Conservation (phyloP, 2,888 invertebrate genomes). For the Eupsilia transversa region DNA sequence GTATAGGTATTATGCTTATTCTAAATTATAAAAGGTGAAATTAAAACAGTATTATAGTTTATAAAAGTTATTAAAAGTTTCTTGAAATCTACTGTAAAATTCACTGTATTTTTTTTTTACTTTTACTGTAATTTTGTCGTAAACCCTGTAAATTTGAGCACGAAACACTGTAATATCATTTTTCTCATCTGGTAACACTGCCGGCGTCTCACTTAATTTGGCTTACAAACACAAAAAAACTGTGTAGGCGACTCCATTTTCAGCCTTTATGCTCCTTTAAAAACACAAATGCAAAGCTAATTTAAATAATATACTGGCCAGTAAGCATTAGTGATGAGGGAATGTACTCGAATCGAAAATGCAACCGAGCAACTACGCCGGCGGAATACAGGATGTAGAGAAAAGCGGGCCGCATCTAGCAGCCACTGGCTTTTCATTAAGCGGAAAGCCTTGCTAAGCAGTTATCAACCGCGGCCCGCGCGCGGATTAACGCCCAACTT, state of each 20-base stretch:
- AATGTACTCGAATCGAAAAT: constrained; percentile 52
- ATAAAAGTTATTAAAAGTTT: too few species aligned
- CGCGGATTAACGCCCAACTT: constrained; percentile 61
- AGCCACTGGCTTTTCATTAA: constrained; percentile 69
- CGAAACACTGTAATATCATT: too few species aligned
- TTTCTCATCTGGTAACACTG: too few species aligned
- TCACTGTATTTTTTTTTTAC: too few species aligned
- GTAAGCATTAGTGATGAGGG: constrained; percentile 57
- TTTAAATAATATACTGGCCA: constrained; percentile 51
- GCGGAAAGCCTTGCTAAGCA: constrained; percentile 68
- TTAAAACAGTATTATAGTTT: too few species aligned
- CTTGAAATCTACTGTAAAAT: too few species aligned
- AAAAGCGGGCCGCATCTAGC: constrained; percentile 47
- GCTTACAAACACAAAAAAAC: constrained; percentile 8
- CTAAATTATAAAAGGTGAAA: too few species aligned
- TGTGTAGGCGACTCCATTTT: constrained; percentile 5
- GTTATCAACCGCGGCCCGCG: constrained; percentile 63
- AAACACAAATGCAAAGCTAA: constrained; percentile 39
- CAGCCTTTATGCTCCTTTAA: constrained; percentile 23
- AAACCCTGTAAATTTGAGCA: too few species aligned
- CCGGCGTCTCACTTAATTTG: constrained; percentile 10
- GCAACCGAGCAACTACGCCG: constrained; percentile 50
- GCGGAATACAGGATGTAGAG: constrained; percentile 51
- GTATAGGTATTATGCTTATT: too few species aligned
- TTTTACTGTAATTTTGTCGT: too few species aligned